Percentiles rank a stretch among this genome's conserved stretches.
Conservation (phyloP, 2,888 invertebrate genomes). For the Cacoxenus indagator region DNA sequence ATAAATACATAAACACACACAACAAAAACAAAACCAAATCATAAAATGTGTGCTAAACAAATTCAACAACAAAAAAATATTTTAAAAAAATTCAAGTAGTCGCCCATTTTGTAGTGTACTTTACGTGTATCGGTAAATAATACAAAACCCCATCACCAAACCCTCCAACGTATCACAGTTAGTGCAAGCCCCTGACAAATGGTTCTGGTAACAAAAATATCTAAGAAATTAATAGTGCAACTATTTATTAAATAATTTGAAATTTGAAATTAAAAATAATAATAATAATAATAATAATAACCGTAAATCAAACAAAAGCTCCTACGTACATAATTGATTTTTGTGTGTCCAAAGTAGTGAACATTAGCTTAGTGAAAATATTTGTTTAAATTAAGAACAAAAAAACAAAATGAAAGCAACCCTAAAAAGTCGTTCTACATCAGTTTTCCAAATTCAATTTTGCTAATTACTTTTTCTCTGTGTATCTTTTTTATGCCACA, state of each 20-base stretch:
- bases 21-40: not conserved
- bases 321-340: constrained; percentile 33
- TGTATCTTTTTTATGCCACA: constrained; percentile 54
- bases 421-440: not conserved
- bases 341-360: constrained; percentile 13
- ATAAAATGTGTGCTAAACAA: not conserved
- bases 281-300: not conserved
- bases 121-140: not conserved
- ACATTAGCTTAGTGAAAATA: constrained; percentile 1
- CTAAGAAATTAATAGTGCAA: not conserved
- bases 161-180: not conserved
- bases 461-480: constrained; percentile 56
- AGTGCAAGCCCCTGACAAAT: not conserved
- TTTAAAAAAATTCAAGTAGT: not conserved
- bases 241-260: not conserved
- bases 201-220: constrained; percentile 8
- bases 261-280: not conserved
- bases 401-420: not conserved
- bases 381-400: constrained; percentile 10
- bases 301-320: not conserved
- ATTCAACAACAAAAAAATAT: not conserved
- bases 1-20: not conserved
- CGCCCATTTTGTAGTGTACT: not conserved
- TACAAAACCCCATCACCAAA: not conserved
- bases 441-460: constrained; percentile 37